Evolutionary conservation across 2,113 vertebrate genomes (phyloP).

Genomic region (Apteryx owenii): DNA sequence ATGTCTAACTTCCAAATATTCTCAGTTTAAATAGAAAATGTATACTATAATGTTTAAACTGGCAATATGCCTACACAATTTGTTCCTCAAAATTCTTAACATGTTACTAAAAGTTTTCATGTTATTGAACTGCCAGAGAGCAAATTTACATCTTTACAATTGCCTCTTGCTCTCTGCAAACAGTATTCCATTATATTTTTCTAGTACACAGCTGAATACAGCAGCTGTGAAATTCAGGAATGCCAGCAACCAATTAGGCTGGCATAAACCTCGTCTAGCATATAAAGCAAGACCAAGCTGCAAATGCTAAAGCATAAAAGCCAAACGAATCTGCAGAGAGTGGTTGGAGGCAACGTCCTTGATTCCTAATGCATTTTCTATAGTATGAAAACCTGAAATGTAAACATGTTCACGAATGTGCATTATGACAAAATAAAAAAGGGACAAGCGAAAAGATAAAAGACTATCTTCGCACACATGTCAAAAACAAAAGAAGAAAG

Average conservation of each 20-base stretch:
- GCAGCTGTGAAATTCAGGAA: constrained; percentile 77
- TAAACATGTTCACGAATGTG: background rate
- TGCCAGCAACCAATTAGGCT: constrained; percentile 78
- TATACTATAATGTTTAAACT: background rate
- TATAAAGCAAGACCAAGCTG: constrained; percentile 72
- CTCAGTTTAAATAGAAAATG: background rate
- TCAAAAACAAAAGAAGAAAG: background rate
- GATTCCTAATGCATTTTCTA: background rate
- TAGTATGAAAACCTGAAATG: constrained; percentile 25
- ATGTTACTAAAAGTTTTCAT: background rate
- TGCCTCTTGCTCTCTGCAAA: constrained; percentile 72
- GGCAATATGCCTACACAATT: background rate
- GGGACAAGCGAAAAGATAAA: background rate
- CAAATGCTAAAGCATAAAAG: constrained; percentile 25
- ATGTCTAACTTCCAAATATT: background rate
- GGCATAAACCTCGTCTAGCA: constrained; percentile 73
- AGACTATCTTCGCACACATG: background rate
- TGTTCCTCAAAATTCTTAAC: constrained; percentile 32
- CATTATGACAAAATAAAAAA: background rate
- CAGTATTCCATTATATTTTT: constrained; percentile 77
- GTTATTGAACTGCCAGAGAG: constrained; percentile 60
- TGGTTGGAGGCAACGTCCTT: background rate
- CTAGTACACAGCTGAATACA: constrained; percentile 77
- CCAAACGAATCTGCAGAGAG: constrained; percentile 42
- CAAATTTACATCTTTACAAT: constrained; percentile 72